Percentiles rank a stretch among this genome's conserved stretches.
phyloP scores from a whole-genome alignment of 2,888 invertebrate species.

The Pristionchus japonicus region DNA sequence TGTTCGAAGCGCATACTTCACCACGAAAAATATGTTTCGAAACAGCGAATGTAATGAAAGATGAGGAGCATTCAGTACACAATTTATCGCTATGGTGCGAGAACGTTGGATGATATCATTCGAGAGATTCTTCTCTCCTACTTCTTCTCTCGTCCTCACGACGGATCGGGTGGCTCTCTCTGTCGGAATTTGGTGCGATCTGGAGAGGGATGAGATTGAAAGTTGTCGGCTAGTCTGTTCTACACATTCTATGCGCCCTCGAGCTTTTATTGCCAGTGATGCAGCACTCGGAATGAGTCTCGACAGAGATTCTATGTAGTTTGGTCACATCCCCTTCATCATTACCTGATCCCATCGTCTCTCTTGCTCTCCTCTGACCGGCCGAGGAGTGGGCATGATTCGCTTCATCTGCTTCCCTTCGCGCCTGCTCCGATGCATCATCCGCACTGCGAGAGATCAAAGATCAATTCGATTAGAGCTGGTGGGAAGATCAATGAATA shows the following conservation, averaged over 20 bases:
- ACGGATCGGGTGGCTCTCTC: not conserved
- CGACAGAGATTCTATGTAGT: no score
- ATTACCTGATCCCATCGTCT: not conserved
- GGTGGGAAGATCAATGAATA: not conserved
- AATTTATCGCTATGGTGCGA: slow-evolving; percentile 10
- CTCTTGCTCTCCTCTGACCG: not conserved
- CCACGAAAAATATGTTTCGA: no score
- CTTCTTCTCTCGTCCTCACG: not conserved
- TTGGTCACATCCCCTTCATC: no score
- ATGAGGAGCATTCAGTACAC: slow-evolving; percentile 25
- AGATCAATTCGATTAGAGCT: not conserved
- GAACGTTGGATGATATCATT: slow-evolving; percentile 20
- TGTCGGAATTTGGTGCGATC: not conserved
- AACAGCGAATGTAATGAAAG: no score
- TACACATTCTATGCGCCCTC: no score
- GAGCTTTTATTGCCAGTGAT: no score
- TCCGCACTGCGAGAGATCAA: not conserved
- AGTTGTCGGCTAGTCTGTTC: no score
- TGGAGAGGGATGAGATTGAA: no score
- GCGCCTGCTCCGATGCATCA: not conserved
- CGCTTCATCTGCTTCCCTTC: not conserved
- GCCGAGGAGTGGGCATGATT: not conserved
- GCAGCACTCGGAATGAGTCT: no score
- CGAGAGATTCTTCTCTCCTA: not conserved
- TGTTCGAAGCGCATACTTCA: no score